Evolutionary conservation across 2,113 vertebrate genomes (phyloP), one percentile per base, ranked within the genome.

Genomic region (Apistogramma diplotaenia): DNA sequence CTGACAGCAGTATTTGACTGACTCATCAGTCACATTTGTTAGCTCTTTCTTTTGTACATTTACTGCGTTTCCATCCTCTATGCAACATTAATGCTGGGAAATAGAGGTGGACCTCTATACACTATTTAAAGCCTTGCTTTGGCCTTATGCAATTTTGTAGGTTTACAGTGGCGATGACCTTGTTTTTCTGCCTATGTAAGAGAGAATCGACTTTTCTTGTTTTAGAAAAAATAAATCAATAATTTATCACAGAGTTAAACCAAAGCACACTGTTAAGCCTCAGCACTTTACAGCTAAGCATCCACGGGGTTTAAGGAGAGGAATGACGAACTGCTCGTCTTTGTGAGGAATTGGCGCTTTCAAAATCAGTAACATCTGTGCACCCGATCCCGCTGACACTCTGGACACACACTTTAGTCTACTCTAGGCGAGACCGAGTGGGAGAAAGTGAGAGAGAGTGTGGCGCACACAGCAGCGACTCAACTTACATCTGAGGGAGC

Each of bases 151-250:
- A 49, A 35, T 9, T 3, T 8, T 35, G 40, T 49, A 43, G 9
- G 40, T 60, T 74, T 15, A 23, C 35, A 43, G 65, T 58, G 57
- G 35, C 27, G 13, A 21, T 53, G 23, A 27, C 4, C 6, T 1
- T 53, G 43, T 65, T 27, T 29, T 9, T 25, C 18, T 25, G 19
- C 19, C 7, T n/a, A 19, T 51, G 49, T 51, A 16, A 67, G 23
- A 27, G 23, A 8, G 5, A 67, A 87, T 87, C 62, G 61, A 74
- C 37, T 35, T 78, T 33, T 82, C 74, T 87, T 79, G 35, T 89
- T 92, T 92, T 91, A 90, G 85, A 62, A 81, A 77, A 70, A 67
- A 76, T 37, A 83, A 90, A 91, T 92, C 92, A 88, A 92, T 91
- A 85, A 23, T 75, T 87, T 83, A 74, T 77, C 73, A 78, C 51